Percentiles rank a stretch among this genome's conserved stretches.
These are phyloP conservation scores for Drosophila takahashii DNA, from an alignment of 1,140 invertebrate species.

Conservation along the genomic window DNA sequence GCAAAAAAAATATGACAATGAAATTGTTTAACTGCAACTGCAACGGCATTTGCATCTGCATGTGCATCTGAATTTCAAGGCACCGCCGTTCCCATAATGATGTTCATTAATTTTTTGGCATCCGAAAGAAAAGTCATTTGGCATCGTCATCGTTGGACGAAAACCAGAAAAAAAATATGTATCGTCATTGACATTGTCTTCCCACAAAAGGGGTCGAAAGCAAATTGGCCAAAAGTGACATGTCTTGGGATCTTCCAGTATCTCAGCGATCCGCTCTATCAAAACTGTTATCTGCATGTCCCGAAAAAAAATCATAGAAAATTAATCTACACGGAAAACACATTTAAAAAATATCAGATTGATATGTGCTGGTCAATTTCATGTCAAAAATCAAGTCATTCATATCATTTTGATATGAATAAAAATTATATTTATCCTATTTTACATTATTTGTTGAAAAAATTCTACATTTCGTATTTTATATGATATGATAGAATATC, in stretches of 20 bases:
- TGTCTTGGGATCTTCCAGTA: not conserved
- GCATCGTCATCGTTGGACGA: not conserved
- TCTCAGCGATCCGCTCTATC: not conserved
- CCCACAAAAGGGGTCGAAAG: constrained; percentile 12
- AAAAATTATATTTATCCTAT: too few relatives aligned
- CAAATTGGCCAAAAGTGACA: constrained; percentile 1
- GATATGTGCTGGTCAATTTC: too few relatives aligned
- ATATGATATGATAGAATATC: too few relatives aligned
- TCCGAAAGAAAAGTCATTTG: constrained; percentile 11
- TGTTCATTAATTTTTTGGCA: constrained; percentile 19
- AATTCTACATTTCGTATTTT: too few relatives aligned
- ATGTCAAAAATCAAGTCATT: too few relatives aligned
- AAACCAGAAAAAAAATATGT: not conserved
- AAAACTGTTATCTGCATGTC: not conserved
- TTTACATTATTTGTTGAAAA: too few relatives aligned
- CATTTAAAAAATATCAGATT: too few relatives aligned
- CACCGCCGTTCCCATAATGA: constrained; percentile 33
- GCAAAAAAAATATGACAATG: constrained; percentile 26
- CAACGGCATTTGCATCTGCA: constrained; percentile 21
- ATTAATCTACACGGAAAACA: too few relatives aligned
- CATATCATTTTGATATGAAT: too few relatives aligned
- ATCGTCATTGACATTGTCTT: constrained; percentile 13
- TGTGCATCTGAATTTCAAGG: constrained; percentile 25
- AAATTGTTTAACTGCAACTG: constrained; percentile 43
- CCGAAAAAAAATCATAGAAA: too few relatives aligned